Percentiles rank a stretch among this genome's conserved stretches.
Evolutionary conservation across 2,888 invertebrate genomes (phyloP).

Genomic region (Lasiommata megera): DNA sequence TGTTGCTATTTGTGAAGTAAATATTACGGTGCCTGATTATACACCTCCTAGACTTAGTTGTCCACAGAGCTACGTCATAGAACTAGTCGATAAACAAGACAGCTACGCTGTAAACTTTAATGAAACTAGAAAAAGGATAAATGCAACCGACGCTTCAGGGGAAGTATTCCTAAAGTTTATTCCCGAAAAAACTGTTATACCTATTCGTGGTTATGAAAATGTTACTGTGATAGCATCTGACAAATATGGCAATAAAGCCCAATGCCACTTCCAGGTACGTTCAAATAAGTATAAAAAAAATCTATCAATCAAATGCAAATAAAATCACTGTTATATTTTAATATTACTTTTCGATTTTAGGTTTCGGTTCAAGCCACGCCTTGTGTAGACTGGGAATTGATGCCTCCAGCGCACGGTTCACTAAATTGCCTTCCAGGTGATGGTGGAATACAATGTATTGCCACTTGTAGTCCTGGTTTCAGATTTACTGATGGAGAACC

Average conservation of each 20-base stretch:
- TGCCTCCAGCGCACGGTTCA: constrained; percentile 93
- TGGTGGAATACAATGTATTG: constrained; percentile 91
- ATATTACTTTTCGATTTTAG: constrained; percentile 48
- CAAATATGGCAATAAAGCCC: constrained; percentile 92
- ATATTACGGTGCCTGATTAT: constrained; percentile 96
- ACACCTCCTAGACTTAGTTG: constrained; percentile 95
- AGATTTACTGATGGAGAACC: constrained; percentile 95
- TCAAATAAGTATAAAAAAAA: not conserved
- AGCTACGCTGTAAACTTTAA: constrained; percentile 95
- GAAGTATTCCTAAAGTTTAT: constrained; percentile 91
- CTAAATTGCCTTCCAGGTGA: constrained; percentile 93
- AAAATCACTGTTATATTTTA: not conserved
- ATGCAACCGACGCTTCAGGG: constrained; percentile 93
- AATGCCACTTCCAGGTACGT: constrained; percentile 93
- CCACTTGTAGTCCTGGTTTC: constrained; percentile 93
- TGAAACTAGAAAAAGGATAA: constrained; percentile 91
- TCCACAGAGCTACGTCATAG: constrained; percentile 96
- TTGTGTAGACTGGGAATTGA: constrained; percentile 96
- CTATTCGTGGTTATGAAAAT: constrained; percentile 93
- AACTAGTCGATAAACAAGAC: constrained; percentile 93
- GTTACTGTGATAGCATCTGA: constrained; percentile 95
- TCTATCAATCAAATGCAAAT: not conserved
- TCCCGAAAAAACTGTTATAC: constrained; percentile 91
- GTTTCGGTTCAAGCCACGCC: constrained; percentile 95
- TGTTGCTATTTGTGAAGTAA: constrained; percentile 97